These are phyloP conservation scores for Andrena dorsata DNA, from an alignment of 2,888 invertebrate species.

Conservation along the genomic window DNA sequence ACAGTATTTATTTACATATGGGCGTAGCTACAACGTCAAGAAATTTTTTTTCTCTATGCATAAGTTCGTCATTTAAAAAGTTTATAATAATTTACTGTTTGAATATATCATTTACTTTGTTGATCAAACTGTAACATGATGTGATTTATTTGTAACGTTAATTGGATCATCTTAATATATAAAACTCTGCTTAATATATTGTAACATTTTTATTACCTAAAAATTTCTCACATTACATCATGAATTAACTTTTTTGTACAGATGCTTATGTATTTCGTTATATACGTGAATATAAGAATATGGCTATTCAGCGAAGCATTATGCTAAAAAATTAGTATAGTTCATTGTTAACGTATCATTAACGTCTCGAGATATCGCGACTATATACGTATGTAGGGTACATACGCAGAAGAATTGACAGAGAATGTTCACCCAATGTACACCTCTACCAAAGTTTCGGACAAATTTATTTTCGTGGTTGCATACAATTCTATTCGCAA, in stretches of 20 bases:
- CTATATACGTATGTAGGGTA: conserved; percentile 7
- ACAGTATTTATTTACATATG: neutral
- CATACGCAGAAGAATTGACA: conserved; percentile 39
- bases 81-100: neutral
- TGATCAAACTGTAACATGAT: neutral
- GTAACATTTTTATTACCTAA: conserved; percentile 42
- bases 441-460: conserved; percentile 58
- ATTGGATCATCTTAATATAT: neutral
- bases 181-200: conserved; percentile 17
- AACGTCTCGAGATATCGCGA: conserved; percentile 20
- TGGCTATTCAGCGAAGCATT: conserved; percentile 7
- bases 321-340: conserved; percentile 33
- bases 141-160: neutral
- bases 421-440: conserved; percentile 64
- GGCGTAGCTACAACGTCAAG: conserved; percentile 6
- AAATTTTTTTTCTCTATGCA: neutral
- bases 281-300: conserved; percentile 33
- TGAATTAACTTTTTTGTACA: conserved; percentile 14
- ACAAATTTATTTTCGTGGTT: conserved; percentile 22
- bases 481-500: conserved; percentile 4
- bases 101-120: conserved; percentile 11
- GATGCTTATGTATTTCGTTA: conserved; percentile 23
- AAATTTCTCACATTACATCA: conserved; percentile 12
- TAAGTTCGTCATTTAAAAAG: neutral
- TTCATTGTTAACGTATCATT: conserved; percentile 14